Evolutionary conservation across 2,113 vertebrate genomes (phyloP).

Genomic region (Onychostoma macrolepis): DNA sequence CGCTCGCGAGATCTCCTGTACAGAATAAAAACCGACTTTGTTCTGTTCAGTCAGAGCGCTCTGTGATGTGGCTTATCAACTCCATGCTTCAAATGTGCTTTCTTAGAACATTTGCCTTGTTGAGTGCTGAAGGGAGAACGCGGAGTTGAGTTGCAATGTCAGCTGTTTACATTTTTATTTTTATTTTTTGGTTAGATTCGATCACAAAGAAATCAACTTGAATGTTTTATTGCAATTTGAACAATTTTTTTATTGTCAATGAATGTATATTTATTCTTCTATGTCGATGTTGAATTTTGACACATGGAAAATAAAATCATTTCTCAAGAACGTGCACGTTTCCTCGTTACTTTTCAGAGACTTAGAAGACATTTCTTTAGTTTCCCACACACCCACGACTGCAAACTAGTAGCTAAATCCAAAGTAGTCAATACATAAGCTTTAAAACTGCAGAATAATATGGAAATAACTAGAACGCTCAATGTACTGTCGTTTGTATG

Average conservation of each 20-base stretch:
- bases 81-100: slow-evolving; percentile 62
- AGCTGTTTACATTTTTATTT: slow-evolving; percentile 71
- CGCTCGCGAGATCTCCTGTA: slow-evolving; percentile 53
- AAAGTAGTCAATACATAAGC: not conserved
- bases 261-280: slow-evolving; percentile 77
- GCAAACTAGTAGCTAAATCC: not conserved
- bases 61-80: slow-evolving; percentile 66
- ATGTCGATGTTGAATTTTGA: slow-evolving; percentile 62
- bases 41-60: slow-evolving; percentile 60
- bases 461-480: not conserved
- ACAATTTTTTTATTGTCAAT: slow-evolving; percentile 63
- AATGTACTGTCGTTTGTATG: not conserved
- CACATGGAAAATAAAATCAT: slow-evolving; percentile 61
- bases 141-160: slow-evolving; percentile 43
- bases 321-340: slow-evolving; percentile 42
- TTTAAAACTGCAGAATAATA: not conserved
- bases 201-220: slow-evolving; percentile 63
- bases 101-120: slow-evolving; percentile 63
- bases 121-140: slow-evolving; percentile 40
- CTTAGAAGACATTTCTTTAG: not conserved
- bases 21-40: slow-evolving; percentile 62
- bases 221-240: slow-evolving; percentile 69
- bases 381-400: not conserved
- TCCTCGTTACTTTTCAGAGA: not conserved
- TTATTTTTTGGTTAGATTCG: slow-evolving; percentile 53